These are phyloP conservation scores for Dendropsophus ebraccatus DNA, from an alignment of 2,113 vertebrate species.

Conservation along the genomic window DNA sequence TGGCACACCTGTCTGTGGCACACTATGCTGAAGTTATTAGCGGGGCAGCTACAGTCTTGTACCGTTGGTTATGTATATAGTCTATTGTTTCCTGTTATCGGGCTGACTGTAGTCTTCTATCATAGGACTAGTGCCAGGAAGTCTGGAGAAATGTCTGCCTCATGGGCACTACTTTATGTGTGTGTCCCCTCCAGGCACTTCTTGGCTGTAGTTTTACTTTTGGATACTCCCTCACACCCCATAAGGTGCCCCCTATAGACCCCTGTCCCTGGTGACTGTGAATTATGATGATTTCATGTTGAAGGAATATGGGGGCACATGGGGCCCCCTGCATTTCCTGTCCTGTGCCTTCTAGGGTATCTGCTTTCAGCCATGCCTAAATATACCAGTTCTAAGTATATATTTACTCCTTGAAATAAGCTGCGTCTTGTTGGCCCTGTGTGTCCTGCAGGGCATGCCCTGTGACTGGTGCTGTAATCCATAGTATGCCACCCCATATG, in stretches of 20 bases:
- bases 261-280: not conserved
- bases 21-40: too few relatives aligned
- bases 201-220: not conserved
- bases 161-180: too few relatives aligned
- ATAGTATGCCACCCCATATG: not conserved
- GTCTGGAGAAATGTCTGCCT: too few relatives aligned
- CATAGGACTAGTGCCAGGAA: too few relatives aligned
- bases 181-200: too few relatives aligned
- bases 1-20: too few relatives aligned
- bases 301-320: not conserved
- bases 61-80: not conserved
- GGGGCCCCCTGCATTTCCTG: not conserved
- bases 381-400: conserved; percentile 1
- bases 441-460: not conserved
- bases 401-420: not conserved
- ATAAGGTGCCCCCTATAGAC: not conserved
- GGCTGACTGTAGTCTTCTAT: too few relatives aligned
- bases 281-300: not conserved
- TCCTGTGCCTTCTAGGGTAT: not conserved
- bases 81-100: not conserved
- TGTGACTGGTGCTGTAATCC: not conserved
- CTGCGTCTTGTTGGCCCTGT: not conserved
- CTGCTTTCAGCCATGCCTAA: conserved; percentile 17
- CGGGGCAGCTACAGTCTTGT: too few relatives aligned
- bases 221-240: not conserved